Evolutionary conservation across 1,140 invertebrate species (phyloP), one percentile per base, ranked within the genome.

Genomic region (Magallana ariakensis): DNA sequence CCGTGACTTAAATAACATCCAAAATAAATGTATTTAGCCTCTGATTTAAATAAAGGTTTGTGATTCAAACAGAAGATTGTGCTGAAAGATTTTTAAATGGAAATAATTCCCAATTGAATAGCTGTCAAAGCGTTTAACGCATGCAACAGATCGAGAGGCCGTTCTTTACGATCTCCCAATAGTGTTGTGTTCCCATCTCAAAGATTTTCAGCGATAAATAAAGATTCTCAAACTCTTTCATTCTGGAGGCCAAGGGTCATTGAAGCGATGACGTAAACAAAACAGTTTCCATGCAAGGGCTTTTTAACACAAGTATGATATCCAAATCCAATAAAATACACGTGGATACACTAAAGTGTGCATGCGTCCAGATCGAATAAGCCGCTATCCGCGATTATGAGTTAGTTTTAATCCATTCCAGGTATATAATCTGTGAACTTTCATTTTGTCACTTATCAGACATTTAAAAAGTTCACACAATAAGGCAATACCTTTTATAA

Each of bases 81-180:
- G 86, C 83, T 87, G 86, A 87, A 84, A 87, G 86, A 87, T 87
- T 80, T 87, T 87, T 80, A 87, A 87, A 57, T 80, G 82, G 56
- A 58, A 83, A 83, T 56, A 83, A 83, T 83, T 57, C 82, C 19
- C 82, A 33, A 57, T 57, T 83, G 82, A 83, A 83, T 83, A 58
- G 54, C 53, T 58, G 82, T 83, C 56, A 83, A 55, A 83, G 82
- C 80, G 33, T 81, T 81, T 81, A 81, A 81, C 80, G 53, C 54
- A 81, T 22, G 33, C 54, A 81, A 81, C 80, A 22, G 62, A 66
- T 66, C n/a, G 62, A 66, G n/a, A 66, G 62, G 22, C n/a, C n/a
- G 62, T 66, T 22, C 62, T 66, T 19, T 66, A 22, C 62, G 62
- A 66, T 66, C 16, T 66, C n/a, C 62, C 10, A 66, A 22, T 11